A percentile compares a stretch with the other conserved stretches of the same genome.
Conservation (phyloP, 2,113 vertebrate species). For the Pygoscelis antarcticus region DNA sequence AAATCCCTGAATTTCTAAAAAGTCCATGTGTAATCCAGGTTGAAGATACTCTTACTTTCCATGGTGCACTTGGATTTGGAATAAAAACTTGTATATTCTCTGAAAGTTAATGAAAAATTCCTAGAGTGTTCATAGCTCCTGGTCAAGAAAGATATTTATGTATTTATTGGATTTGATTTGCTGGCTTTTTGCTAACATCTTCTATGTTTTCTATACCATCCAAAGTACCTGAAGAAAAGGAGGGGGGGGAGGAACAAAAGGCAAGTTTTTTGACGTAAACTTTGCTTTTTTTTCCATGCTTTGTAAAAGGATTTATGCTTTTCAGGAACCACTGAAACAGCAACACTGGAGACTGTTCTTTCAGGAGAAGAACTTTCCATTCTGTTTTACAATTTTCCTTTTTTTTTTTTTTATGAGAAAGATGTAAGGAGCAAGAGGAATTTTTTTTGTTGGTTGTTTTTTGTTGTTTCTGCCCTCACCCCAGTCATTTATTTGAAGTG, state of each 20-base stretch:
- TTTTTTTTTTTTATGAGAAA: not conserved
- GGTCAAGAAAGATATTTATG: not conserved
- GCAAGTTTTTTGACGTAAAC: not conserved
- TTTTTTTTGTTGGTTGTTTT: not conserved
- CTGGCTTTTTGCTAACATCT: not conserved
- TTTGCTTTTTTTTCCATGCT: not conserved
- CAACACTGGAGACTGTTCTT: not conserved
- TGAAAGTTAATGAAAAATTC: not conserved
- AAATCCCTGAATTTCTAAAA: not conserved
- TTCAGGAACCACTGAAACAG: not conserved
- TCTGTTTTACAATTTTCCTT: not conserved
- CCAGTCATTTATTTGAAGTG: not conserved
- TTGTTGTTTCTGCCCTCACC: fast-evolving
- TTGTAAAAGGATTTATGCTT: not conserved
- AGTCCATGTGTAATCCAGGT: not conserved
- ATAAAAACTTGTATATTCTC: not conserved
- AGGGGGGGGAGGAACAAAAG: fast-evolving
- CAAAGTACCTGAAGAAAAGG: not conserved
- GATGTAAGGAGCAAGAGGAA: not conserved
- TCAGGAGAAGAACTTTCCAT: not conserved
- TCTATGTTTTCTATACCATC: not conserved
- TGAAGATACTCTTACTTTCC: not conserved
- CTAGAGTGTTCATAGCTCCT: not conserved
- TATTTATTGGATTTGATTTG: not conserved
- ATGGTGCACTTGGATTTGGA: not conserved